Conservation (phyloP, 2,888 invertebrate species). For the Caradrina kadenii region DNA sequence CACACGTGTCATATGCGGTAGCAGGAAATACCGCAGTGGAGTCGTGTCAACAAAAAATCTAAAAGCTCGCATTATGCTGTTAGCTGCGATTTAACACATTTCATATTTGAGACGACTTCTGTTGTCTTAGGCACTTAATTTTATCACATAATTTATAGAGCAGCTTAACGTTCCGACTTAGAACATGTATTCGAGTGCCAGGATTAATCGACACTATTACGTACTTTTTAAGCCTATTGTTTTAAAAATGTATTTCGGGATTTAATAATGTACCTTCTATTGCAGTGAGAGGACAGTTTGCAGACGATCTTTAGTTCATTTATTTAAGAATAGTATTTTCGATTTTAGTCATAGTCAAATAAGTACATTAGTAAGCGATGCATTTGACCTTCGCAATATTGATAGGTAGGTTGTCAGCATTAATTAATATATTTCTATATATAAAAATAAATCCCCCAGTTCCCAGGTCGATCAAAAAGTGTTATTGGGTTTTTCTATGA, state of each 20-base stretch:
- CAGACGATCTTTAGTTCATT: background rate
- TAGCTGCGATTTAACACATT: slow-evolving; percentile 89
- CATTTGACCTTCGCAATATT: background rate
- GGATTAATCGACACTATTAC: slow-evolving; percentile 61
- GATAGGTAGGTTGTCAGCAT: background rate
- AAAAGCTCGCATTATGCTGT: slow-evolving; percentile 87
- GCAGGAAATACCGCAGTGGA: slow-evolving; percentile 88
- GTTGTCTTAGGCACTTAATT: slow-evolving; percentile 85
- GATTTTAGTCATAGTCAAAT: background rate
- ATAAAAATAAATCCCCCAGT: no score
- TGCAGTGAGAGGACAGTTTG: background rate
- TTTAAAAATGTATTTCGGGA: slow-evolving; percentile 48
- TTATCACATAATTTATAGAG: slow-evolving; percentile 74
- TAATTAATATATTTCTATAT: slow-evolving; percentile 14
- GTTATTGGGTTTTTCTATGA: no score
- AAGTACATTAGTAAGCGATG: background rate
- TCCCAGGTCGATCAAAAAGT: no score
- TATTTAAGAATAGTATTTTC: background rate
- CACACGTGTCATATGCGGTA: slow-evolving; percentile 71
- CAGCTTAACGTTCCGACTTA: slow-evolving; percentile 62
- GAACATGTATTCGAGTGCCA: slow-evolving; percentile 61
- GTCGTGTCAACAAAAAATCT: slow-evolving; percentile 87
- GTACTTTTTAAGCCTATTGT: slow-evolving; percentile 50
- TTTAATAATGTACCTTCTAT: slow-evolving; percentile 19
- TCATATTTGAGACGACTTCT: slow-evolving; percentile 87